Evolutionary conservation across 2,797 vertebrate species (phyloP).

Genomic region (Enteromius trimaculatus): DNA sequence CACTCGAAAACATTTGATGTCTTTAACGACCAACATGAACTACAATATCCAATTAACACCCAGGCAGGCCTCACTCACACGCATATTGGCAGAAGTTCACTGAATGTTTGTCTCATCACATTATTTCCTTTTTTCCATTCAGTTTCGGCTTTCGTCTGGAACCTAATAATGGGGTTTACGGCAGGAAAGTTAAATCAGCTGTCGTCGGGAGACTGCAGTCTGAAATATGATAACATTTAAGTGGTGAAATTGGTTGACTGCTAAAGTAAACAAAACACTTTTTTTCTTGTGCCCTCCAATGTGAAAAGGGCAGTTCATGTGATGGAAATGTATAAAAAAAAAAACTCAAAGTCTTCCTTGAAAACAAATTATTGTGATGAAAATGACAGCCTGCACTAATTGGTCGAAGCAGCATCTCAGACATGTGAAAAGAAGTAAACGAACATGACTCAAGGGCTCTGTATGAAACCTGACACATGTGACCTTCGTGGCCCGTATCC

Average conservation of each 20-base stretch:
- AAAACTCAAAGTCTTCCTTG: slow-evolving; percentile 13
- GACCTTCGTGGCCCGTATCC: neutral
- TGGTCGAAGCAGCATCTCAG: slow-evolving; percentile 14
- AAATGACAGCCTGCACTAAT: slow-evolving; percentile 38
- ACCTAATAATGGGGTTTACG: slow-evolving; percentile 54
- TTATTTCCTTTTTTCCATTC: slow-evolving; percentile 22
- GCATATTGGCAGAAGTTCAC: slow-evolving; percentile 42
- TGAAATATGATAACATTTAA: slow-evolving; percentile 62
- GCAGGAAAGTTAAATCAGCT: slow-evolving; percentile 56
- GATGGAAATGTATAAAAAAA: slow-evolving; percentile 41
- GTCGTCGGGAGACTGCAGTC: slow-evolving; percentile 36
- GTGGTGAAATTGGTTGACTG: slow-evolving; percentile 55
- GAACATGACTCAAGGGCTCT: neutral
- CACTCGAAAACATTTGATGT: slow-evolving; percentile 32
- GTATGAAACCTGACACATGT: neutral
- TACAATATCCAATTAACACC: slow-evolving; percentile 57
- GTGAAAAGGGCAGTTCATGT: slow-evolving; percentile 49
- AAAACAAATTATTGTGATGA: slow-evolving; percentile 49
- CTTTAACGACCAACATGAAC: slow-evolving; percentile 39
- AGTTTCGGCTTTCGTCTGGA: slow-evolving; percentile 52
- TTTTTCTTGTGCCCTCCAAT: slow-evolving; percentile 50
- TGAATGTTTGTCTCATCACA: slow-evolving; percentile 20
- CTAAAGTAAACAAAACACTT: slow-evolving; percentile 58
- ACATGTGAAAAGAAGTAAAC: neutral
- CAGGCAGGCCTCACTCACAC: slow-evolving; percentile 33